Base-by-base conservation (phyloP, 2,113 vertebrate species). In the Micronisus gabar region DNA sequence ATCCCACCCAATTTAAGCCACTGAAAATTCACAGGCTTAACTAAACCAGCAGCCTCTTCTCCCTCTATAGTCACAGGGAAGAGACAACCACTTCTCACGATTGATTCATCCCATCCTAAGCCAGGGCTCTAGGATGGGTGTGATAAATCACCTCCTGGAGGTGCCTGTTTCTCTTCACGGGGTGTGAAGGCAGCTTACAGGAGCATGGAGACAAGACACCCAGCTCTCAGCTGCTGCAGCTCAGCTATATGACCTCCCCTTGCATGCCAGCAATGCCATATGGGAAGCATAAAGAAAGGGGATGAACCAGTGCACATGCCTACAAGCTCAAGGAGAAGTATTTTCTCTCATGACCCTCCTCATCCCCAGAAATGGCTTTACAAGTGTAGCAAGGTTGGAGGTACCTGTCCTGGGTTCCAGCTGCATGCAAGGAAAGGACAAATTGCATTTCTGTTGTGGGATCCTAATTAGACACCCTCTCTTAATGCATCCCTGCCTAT, bases 401-500 rank as follows among this genome's bases (percentile, higher is more conserved):
- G 14, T 23, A 7, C 12, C 7, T 52, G 15, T 22, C 23, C 18
- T 62, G 58, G 4, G 3, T n/a, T 88, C 62, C 90, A 83, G 30
- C 10, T 71, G 29, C 13, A 19, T 2, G 6, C 32, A 43, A 68
- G 27, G 29, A 72, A 30, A 59, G 21, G 7, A 52, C 9, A 82
- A 74, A 26, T 2, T 14, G 6, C 32, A 32, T 67, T 79, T 84
- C 11, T 61, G 3, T 23, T 1, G 0, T 29, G 14, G 7, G 2
- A 23, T 52, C 30, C 34, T 43, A 75, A 25, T 8, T 10, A 26
- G n/a, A 26, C 4, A 43, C 10, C 3, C 2, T 32, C 10, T 45
- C 5, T 27, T 27, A 40, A 9, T 4, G 4, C 0, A 0, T 13
- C n/a, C 17, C 25, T 79, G 27, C 7, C 11, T 34, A 11, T 36